Evolutionary conservation across 2,888 invertebrate species (phyloP), one percentile per base, ranked within the genome.

Genomic region (Serripes groenlandicus): DNA sequence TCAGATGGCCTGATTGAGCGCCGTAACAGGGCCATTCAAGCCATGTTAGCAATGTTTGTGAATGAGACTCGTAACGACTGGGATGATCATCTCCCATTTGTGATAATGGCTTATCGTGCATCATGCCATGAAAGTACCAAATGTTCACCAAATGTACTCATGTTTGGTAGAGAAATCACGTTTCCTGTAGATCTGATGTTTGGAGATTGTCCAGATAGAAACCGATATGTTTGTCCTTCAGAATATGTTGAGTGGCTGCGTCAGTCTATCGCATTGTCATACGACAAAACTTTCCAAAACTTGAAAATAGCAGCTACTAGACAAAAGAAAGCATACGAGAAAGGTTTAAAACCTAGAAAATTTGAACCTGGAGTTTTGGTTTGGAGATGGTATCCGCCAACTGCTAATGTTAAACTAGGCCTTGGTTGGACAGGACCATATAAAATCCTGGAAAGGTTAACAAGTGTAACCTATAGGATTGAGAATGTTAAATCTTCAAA

Each of bases 121-220:
- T 69, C 82, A 9, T 28, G 54, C 1, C 88, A 86, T 68, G 78
- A 82, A 49, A 71, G 73, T 30, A 88, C 88, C 5, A 77, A 81
- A 30, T 56, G 70, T 15, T 74, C 80, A 28, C 86, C 82, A 0
- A 52, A 81, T 32, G 11, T 37, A 3, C 30, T 83, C n/a, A 68
- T 81, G n/a, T n/a, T n/a, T n/a, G n/a, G n/a, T n/a, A n/a, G n/a
- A n/a, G n/a, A n/a, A n/a, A n/a, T n/a, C n/a, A n/a, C n/a, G n/a
- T n/a, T n/a, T n/a, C n/a, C n/a, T n/a, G n/a, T n/a, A n/a, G n/a
- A n/a, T n/a, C n/a, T n/a, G n/a, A n/a, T n/a, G n/a, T 78, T 68
- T 18, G 62, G 30, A 62, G 32, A 30, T 62, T 4, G 28, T 28
- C 62, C 28, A 4, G 62, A 62, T 28, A 5, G 21, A 26, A 18